phyloP scores from a whole-genome alignment of 2,113 vertebrate species.

The Boulengeromyrus knoepffleri region DNA sequence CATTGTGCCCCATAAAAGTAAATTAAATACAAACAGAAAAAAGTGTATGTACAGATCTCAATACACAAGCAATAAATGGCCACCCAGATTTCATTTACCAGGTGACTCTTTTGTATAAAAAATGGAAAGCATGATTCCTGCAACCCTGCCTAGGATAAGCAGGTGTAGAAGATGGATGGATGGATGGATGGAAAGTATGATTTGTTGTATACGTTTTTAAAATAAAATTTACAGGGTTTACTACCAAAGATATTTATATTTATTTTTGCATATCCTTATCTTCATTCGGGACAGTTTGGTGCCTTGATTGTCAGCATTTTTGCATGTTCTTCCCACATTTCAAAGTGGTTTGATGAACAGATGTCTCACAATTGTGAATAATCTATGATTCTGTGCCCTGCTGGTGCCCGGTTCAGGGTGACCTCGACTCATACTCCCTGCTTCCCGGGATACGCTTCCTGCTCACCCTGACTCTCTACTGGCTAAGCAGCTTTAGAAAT shows the following conservation, averaged over 20 bases:
- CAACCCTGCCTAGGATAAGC: not conserved
- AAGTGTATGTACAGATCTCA: not conserved
- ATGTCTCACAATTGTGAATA: not conserved
- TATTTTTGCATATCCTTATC: not conserved
- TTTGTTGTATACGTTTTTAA: not conserved
- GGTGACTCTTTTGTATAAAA: not conserved
- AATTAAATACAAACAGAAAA: not conserved
- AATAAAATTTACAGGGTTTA: not conserved
- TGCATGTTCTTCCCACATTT: not conserved
- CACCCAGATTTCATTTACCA: not conserved
- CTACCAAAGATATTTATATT: not conserved
- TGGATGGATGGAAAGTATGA: not conserved
- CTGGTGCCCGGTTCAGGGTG: not conserved
- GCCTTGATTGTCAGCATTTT: not conserved
- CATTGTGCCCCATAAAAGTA: not conserved
- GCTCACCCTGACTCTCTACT: not conserved
- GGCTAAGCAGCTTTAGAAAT: not conserved
- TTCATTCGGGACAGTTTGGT: not conserved
- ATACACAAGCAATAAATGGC: not conserved
- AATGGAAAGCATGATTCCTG: not conserved
- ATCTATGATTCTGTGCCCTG: not conserved
- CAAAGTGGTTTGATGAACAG: not conserved
- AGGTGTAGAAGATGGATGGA: not conserved
- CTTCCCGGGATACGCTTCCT: not conserved
- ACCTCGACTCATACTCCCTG: not conserved